Evolutionary conservation across 2,797 vertebrate species (phyloP).

Genomic region (Poeciliopsis infans): DNA sequence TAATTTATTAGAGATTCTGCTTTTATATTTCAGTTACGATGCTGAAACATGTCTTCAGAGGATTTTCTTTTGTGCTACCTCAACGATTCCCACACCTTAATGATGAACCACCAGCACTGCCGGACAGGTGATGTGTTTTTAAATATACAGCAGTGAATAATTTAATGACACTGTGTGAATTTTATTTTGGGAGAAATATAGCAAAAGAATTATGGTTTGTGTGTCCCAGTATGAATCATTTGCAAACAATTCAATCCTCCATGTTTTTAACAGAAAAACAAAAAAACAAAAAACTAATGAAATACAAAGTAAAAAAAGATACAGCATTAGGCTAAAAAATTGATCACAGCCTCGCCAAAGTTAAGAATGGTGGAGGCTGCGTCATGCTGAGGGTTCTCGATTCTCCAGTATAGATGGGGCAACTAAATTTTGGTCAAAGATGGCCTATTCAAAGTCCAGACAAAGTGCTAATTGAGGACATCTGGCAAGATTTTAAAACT

Average conservation of each 20-base stretch:
- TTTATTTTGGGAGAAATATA: not conserved
- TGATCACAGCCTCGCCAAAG: not conserved
- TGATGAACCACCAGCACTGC: constrained; percentile 18
- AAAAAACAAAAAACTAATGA: rapidly evolving
- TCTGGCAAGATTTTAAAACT: not conserved
- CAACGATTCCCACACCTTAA: constrained; percentile 13
- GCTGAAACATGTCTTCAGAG: constrained; percentile 21
- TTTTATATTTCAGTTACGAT: constrained; percentile 38
- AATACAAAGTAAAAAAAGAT: not conserved
- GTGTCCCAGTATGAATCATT: not conserved
- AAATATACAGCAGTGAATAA: not conserved
- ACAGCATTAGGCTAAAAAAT: not conserved
- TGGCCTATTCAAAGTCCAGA: not conserved
- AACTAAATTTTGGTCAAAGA: not conserved
- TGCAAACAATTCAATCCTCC: not conserved
- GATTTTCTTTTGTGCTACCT: constrained; percentile 13
- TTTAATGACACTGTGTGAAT: not conserved
- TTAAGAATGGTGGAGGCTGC: not conserved
- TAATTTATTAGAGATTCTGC: constrained; percentile 34
- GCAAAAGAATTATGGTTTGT: not conserved
- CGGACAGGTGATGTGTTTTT: constrained; percentile 23
- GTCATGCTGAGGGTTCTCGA: not conserved
- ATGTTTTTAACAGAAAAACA: not conserved
- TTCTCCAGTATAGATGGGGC: not conserved
- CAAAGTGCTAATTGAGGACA: not conserved